Conservation (phyloP, 2,113 vertebrate genomes). For the Axis porcinus region DNA sequence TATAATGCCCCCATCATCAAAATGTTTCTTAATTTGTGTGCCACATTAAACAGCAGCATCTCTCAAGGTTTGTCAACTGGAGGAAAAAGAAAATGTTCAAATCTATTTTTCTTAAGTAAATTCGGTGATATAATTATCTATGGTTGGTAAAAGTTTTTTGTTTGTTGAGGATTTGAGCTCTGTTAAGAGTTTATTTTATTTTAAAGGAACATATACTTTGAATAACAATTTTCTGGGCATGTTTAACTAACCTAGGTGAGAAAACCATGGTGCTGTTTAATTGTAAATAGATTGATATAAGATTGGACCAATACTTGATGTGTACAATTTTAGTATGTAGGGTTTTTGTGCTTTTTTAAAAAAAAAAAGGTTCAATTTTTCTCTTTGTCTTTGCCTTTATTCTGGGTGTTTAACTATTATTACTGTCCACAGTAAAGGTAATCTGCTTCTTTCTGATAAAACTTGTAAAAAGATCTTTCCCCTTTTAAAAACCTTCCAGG, state of each 20-base stretch:
- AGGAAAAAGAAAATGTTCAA: background rate
- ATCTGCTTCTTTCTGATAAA: background rate
- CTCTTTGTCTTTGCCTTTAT: conserved; percentile 66
- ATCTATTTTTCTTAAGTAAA: conserved; percentile 40
- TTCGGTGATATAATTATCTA: conserved; percentile 8
- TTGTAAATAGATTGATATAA: conserved; percentile 67
- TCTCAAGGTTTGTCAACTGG: conserved; percentile 38
- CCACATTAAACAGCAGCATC: background rate
- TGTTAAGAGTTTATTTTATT: conserved; percentile 58
- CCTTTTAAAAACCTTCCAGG: background rate
- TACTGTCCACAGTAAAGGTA: background rate
- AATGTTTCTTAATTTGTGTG: background rate
- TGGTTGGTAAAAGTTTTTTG: conserved; percentile 31
- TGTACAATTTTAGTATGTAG: conserved; percentile 75
- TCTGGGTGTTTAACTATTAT: conserved; percentile 34
- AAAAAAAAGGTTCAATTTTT: conserved; percentile 64
- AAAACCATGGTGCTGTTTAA: conserved; percentile 73
- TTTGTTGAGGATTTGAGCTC: conserved; percentile 49
- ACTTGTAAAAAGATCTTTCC: background rate
- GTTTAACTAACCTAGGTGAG: conserved; percentile 58
- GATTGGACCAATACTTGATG: conserved; percentile 73
- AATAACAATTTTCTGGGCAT: conserved; percentile 56
- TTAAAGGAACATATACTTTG: conserved; percentile 63
- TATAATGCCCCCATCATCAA: background rate
- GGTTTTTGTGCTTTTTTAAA: conserved; percentile 66